Evolutionary conservation across 2,113 vertebrate genomes (phyloP), one percentile per base, ranked within the genome.

Genomic region (Oceanodroma tethys): DNA sequence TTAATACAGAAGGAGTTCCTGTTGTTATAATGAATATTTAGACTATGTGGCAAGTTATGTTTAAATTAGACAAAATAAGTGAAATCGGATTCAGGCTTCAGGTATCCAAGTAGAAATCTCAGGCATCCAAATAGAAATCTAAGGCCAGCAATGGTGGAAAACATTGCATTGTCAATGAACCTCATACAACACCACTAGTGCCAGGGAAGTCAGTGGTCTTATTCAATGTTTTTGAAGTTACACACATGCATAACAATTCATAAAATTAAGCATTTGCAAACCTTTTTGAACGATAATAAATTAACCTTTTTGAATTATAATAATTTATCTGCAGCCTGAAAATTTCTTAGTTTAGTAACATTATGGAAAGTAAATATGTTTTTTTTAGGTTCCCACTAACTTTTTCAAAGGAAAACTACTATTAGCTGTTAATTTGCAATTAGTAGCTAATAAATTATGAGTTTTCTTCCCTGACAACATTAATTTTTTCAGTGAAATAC

Each of bases 21-120:
- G 16, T 6, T 71, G 40, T 21, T 80, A 38, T 29, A 56, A 86
- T 50, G 8, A 82, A 53, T 58, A 71, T 76, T 93, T 88, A 47
- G 11, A 68, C 6, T 40, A 36, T 0, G 0, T 0, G 1, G 27
- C 2, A 70, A 82, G 26, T 63, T 81, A 47, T 16, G 4, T 83
- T 70, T 74, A 83, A 93, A 81, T 86, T 58, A 50, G 45, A 32
- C 14, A 83, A 74, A 85, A 79, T 52, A 87, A 50, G 22, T 63
- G 32, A 92, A 76, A 78, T 78, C 22, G 62, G 20, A 60, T 68
- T 79, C 40, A 86, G 16, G 30, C 4, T 23, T 45, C 26, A 86
- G 13, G 13, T 14, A 60, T 72, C 16, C 38, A 36, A 63, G 38
- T 6, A 81, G 72, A 93, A 88, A 88, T 38, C 32, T 52, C 13